phyloP scores from a whole-genome alignment of 2,888 invertebrate species.

The Drosophila suboccidentalis region DNA sequence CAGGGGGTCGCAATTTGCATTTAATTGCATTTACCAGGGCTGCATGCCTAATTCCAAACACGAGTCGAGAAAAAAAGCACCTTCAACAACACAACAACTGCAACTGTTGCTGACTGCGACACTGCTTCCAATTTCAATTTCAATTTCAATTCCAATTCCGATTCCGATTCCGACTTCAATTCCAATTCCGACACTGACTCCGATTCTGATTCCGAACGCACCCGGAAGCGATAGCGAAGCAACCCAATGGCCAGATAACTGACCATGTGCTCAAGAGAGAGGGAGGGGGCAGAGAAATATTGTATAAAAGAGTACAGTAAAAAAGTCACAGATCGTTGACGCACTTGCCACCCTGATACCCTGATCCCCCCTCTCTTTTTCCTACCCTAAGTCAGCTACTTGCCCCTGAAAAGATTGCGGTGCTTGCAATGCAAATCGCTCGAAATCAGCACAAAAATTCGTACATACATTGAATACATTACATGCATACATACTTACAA shows the following conservation, averaged over 20 bases:
- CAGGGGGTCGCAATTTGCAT: constrained; percentile 56
- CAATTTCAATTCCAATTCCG: background rate
- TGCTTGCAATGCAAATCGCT: constrained; percentile 38
- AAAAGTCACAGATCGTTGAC: constrained; percentile 36
- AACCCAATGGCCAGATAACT: constrained; percentile 47
- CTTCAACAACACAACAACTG: background rate
- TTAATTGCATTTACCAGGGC: constrained; percentile 70
- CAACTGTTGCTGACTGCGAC: background rate
- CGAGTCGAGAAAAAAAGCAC: constrained; percentile 16
- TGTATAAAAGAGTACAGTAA: constrained; percentile 14
- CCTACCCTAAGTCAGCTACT: constrained; percentile 8
- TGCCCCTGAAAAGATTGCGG: constrained; percentile 55
- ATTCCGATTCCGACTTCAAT: background rate
- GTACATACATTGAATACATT: constrained; percentile 1
- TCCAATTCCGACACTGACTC: constrained; percentile 20
- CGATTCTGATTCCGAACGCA: constrained; percentile 26
- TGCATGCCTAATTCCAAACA: constrained; percentile 60
- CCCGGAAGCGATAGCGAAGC: constrained; percentile 59
- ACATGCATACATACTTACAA: constrained; percentile 1
- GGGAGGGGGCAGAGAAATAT: constrained; percentile 2
- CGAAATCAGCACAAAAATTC: constrained; percentile 34
- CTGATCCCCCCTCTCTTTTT: background rate
- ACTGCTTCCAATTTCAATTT: background rate
- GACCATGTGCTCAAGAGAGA: constrained; percentile 39
- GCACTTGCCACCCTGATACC: constrained; percentile 28